These are phyloP conservation scores for Sebastes oblongus DNA, from an alignment of 2,797 vertebrate species.

Conservation along the genomic window DNA sequence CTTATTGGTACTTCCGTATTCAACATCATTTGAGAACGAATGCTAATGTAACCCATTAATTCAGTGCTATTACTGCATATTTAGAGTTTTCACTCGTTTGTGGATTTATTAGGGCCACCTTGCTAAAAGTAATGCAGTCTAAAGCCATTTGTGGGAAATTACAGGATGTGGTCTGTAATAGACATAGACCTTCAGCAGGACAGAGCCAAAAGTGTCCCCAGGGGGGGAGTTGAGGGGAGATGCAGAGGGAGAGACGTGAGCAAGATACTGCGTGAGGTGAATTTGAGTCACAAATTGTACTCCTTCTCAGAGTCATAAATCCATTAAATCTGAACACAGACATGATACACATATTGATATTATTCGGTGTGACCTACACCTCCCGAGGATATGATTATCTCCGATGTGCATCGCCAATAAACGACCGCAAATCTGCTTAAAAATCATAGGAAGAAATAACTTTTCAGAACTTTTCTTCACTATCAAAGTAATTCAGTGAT, in stretches of 20 bases:
- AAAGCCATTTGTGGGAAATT: background rate
- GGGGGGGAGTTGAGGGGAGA: background rate
- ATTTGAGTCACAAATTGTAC: background rate
- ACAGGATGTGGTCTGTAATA: background rate
- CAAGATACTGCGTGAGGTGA: background rate
- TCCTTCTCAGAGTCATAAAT: background rate
- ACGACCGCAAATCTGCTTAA: background rate
- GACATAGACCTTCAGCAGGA: background rate
- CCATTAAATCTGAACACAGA: background rate
- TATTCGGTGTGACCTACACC: background rate
- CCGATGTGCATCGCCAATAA: background rate
- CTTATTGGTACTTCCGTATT: background rate
- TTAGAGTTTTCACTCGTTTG: background rate
- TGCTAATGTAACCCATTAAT: background rate
- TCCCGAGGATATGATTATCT: background rate
- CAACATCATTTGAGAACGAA: background rate
- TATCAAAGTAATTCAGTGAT: too few relatives aligned
- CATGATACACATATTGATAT: background rate
- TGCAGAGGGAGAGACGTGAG: background rate
- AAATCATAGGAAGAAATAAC: background rate
- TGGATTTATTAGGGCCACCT: background rate
- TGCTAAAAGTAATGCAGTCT: background rate
- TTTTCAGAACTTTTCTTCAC: background rate
- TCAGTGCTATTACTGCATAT: background rate
- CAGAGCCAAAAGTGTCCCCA: background rate